These are phyloP conservation scores for Dromiciops gliroides DNA, from an alignment of 2,113 vertebrate species.

Conservation along the genomic window DNA sequence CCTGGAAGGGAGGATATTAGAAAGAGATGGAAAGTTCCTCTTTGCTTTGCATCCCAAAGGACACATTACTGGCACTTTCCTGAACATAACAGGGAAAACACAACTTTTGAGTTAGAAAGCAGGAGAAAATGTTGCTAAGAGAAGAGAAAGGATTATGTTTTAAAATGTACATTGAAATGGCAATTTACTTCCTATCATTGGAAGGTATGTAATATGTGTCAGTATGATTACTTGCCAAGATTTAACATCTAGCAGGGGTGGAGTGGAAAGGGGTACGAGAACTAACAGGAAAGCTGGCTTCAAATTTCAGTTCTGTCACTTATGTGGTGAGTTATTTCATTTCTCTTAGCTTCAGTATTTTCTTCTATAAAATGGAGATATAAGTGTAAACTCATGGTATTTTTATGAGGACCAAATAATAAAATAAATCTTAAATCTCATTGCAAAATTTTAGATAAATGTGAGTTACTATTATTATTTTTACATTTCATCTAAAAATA, in stretches of 20 bases:
- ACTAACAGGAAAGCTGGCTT: background rate
- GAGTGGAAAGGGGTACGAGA: background rate
- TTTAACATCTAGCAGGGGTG: background rate
- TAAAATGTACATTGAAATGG: background rate
- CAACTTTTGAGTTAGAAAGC: background rate
- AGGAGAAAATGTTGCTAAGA: background rate
- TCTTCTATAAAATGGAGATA: background rate
- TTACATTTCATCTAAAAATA: background rate
- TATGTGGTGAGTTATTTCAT: background rate
- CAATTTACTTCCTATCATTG: background rate
- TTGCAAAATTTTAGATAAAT: background rate
- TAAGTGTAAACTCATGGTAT: background rate
- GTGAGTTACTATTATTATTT: background rate
- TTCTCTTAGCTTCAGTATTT: background rate
- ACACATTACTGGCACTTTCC: background rate
- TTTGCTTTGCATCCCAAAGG: background rate
- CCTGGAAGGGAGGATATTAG: background rate
- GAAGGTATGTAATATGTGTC: background rate
- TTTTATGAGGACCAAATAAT: background rate
- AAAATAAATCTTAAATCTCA: background rate
- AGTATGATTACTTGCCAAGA: background rate
- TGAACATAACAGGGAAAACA: background rate
- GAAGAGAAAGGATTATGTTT: background rate
- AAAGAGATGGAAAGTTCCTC: background rate
- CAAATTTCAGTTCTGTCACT: background rate